These are phyloP conservation scores for Staurois parvus DNA, from an alignment of 2,797 vertebrate species.

Conservation along the genomic window DNA sequence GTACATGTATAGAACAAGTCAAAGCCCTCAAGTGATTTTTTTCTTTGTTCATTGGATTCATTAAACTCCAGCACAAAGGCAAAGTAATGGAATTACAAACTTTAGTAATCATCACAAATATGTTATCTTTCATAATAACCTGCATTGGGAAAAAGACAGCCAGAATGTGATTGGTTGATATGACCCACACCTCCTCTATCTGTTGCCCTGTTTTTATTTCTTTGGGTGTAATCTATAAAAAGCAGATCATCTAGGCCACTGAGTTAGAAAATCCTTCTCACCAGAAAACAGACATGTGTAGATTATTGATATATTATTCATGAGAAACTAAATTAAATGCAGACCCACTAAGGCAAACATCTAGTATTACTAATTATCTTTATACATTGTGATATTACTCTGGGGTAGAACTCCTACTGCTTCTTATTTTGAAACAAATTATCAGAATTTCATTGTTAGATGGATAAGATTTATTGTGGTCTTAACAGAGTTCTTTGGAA, in stretches of 20 bases:
- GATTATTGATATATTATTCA: slow-evolving; percentile 28
- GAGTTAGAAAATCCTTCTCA: neutral
- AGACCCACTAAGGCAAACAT: slow-evolving; percentile 30
- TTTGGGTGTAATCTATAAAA: neutral
- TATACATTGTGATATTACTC: slow-evolving; percentile 15
- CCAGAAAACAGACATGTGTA: neutral
- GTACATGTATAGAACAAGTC: neutral
- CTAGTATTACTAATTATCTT: slow-evolving; percentile 39
- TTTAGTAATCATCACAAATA: neutral
- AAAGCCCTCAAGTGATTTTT: neutral
- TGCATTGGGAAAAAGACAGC: neutral
- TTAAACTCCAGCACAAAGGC: neutral
- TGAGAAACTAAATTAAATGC: slow-evolving; percentile 3
- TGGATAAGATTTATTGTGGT: slow-evolving; percentile 31
- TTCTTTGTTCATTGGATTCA: neutral
- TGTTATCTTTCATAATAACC: neutral
- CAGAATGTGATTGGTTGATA: neutral
- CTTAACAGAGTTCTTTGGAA: neutral
- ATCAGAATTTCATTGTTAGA: slow-evolving; percentile 2
- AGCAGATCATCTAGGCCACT: neutral
- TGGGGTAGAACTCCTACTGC: slow-evolving; percentile 9
- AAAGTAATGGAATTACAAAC: neutral
- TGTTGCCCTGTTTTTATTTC: neutral
- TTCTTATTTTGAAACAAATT: slow-evolving; percentile 40
- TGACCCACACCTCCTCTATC: neutral